Conservation (phyloP, 2,888 invertebrate species). For the Plutella xylostella region DNA sequence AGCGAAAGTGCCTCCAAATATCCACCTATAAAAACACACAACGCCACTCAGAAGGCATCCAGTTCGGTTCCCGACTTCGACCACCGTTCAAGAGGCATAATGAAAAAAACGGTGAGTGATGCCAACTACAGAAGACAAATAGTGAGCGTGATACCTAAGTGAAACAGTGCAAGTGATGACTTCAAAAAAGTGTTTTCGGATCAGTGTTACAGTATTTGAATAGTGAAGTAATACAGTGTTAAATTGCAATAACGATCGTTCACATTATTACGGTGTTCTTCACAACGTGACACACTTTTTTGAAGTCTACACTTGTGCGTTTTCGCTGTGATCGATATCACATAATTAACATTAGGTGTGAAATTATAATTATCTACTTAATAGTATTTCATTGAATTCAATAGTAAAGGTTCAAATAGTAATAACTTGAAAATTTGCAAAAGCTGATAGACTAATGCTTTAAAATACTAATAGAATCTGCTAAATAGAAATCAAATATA, state of each 20-base stretch:
- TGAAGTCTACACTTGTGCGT: conserved; percentile 48
- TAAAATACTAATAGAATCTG: too few relatives aligned
- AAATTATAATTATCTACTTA: not conserved
- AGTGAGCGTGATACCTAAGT: conserved; percentile 22
- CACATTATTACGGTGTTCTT: too few relatives aligned
- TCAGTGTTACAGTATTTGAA: too few relatives aligned
- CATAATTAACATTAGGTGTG: not conserved
- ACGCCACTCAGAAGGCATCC: conserved; percentile 48
- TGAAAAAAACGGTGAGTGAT: conserved; percentile 62
- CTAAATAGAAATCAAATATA: too few relatives aligned
- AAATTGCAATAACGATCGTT: too few relatives aligned
- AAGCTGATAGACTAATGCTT: too few relatives aligned
- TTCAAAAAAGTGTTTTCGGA: conserved; percentile 53
- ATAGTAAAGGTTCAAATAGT: not conserved
- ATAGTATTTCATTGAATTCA: not conserved
- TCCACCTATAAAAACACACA: conserved; percentile 65
- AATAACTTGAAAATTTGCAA: too few relatives aligned
- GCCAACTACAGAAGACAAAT: not conserved
- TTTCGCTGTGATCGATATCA: not conserved
- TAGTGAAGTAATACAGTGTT: too few relatives aligned
- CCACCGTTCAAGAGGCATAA: conserved; percentile 61
- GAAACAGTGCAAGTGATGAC: conserved; percentile 43
- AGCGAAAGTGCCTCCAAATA: conserved; percentile 66
- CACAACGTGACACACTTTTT: conserved; percentile 54
- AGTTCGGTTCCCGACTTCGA: conserved; percentile 62